Evolutionary conservation across 1,140 invertebrate genomes (phyloP).

Genomic region (Theocolax elegans): DNA sequence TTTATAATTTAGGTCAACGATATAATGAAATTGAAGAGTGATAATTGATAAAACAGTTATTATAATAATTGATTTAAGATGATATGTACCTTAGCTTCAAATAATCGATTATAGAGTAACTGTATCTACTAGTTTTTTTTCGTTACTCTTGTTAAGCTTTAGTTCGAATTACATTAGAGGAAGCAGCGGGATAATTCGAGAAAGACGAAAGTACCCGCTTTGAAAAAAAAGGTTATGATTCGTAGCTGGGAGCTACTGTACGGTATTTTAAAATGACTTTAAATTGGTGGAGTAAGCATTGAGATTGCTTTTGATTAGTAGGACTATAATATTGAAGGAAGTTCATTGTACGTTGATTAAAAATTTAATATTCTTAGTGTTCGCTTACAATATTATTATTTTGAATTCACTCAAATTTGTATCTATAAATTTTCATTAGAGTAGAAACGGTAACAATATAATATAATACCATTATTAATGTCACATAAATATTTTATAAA

Average conservation of each 20-base stretch:
- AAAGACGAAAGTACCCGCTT: slow-evolving; percentile 6
- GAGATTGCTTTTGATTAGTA: slow-evolving; percentile 4
- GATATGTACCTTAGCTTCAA: no score
- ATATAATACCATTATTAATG: no score
- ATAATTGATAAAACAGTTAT: background rate
- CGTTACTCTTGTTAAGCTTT: background rate
- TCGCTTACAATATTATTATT: no score
- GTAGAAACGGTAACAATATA: no score
- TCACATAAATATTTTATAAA: no score
- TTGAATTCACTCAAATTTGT: no score
- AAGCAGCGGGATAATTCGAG: background rate
- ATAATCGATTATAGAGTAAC: background rate
- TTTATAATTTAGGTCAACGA: no score
- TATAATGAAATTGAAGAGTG: no score
- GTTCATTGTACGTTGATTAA: slow-evolving; percentile 18
- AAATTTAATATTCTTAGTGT: background rate
- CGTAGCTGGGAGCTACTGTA: background rate
- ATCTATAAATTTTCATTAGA: no score
- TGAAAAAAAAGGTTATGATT: background rate
- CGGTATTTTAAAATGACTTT: slow-evolving; percentile 18
- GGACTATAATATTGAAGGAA: background rate
- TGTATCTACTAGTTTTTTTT: slow-evolving; percentile 1
- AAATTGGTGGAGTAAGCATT: slow-evolving; percentile 1
- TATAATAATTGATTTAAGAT: no score
- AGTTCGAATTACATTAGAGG: background rate